These are phyloP conservation scores for Pomacea maculata DNA, from an alignment of 1,140 invertebrate species.

Conservation along the genomic window DNA sequence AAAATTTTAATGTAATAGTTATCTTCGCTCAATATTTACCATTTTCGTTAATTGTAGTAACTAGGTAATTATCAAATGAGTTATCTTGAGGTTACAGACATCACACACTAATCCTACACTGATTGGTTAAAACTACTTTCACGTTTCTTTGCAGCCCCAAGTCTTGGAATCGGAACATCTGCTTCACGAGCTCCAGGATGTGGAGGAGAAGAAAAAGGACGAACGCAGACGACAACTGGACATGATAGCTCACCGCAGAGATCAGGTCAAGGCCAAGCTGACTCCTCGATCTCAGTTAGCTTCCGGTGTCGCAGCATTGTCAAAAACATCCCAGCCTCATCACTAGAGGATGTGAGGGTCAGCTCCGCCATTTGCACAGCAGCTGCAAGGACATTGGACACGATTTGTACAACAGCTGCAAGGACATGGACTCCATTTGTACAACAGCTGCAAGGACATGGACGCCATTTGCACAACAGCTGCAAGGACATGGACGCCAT, in stretches of 20 bases:
- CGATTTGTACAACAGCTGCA: background rate
- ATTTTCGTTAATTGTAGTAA: too few species aligned
- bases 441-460: too few species aligned
- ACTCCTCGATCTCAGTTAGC: conserved; percentile 34
- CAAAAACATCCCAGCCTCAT: background rate
- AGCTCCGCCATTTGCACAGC: too few species aligned
- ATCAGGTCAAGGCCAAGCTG: conserved; percentile 38
- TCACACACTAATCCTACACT: too few species aligned
- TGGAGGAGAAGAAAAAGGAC: conserved; percentile 44
- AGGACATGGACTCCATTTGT: too few species aligned
- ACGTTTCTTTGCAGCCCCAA: conserved; percentile 35
- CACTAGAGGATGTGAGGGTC: background rate
- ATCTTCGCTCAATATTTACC: too few species aligned
- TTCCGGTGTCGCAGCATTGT: background rate
- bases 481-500: too few species aligned
- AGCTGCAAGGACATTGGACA: too few species aligned
- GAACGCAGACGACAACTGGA: conserved; percentile 53
- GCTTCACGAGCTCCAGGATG: conserved; percentile 46
- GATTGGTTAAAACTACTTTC: background rate
- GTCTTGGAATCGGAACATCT: conserved; percentile 52
- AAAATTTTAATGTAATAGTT: too few species aligned
- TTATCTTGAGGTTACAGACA: too few species aligned
- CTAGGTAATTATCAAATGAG: too few species aligned
- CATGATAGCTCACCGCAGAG: conserved; percentile 43
- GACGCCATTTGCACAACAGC: too few species aligned